These are phyloP conservation scores for Drosophila busckii DNA, from an alignment of 1,140 invertebrate genomes.

Conservation along the genomic window DNA sequence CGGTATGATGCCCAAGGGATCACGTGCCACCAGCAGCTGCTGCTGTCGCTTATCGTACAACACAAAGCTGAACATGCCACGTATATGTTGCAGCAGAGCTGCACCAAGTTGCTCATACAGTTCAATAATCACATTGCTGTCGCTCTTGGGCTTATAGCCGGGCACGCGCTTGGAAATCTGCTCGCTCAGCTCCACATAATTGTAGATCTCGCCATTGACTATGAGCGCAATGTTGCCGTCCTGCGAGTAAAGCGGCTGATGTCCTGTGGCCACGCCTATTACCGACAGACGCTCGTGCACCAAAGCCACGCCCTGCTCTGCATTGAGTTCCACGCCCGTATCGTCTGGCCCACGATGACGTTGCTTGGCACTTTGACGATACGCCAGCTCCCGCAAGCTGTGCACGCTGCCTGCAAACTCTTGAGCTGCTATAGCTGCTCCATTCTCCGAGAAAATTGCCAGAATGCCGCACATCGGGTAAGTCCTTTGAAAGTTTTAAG, in stretches of 20 bases:
- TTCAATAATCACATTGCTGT: conserved; percentile 87
- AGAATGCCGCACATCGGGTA: conserved; percentile 22
- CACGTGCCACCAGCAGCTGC: conserved; percentile 87
- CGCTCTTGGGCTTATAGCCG: conserved; percentile 85
- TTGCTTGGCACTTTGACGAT: conserved; percentile 56
- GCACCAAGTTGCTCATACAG: conserved; percentile 84
- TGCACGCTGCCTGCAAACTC: conserved; percentile 23
- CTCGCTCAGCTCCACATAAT: conserved; percentile 40
- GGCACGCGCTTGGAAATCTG: conserved; percentile 39
- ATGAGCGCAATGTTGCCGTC: conserved; percentile 45
- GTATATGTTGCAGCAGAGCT: conserved; percentile 82
- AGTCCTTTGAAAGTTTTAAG: neutral
- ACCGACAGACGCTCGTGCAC: conserved; percentile 59
- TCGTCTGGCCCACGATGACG: conserved; percentile 66
- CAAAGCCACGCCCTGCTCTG: conserved; percentile 47
- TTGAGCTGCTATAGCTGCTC: conserved; percentile 27
- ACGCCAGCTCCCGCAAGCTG: conserved; percentile 51
- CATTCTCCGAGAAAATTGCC: too few relatives aligned
- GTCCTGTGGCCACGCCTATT: conserved; percentile 51
- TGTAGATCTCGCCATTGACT: conserved; percentile 69
- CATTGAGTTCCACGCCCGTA: conserved; percentile 41
- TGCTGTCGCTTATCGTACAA: conserved; percentile 86
- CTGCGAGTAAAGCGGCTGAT: conserved; percentile 54
- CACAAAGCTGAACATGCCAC: conserved; percentile 92
- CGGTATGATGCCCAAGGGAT: conserved; percentile 92